Conservation (phyloP, 2,113 vertebrate species). For the Hiodon tergisus region DNA sequence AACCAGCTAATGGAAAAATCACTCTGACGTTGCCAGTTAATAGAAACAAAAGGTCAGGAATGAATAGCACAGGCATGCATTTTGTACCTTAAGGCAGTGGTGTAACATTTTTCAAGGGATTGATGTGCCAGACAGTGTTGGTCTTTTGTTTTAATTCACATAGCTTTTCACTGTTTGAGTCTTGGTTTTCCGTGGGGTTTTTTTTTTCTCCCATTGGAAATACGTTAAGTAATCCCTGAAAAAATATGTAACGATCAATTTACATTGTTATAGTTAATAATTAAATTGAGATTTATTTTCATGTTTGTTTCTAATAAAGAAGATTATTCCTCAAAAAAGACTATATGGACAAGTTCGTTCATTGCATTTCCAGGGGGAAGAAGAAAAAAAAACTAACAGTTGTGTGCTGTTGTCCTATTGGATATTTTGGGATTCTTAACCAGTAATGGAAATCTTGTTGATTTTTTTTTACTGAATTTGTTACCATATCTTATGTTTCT, state of each 20-base stretch:
- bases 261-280: too few relatives aligned
- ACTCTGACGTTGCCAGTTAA: too few relatives aligned
- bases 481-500: slow-evolving; percentile 17
- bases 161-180: too few relatives aligned
- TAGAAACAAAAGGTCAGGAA: background rate
- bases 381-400: background rate
- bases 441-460: slow-evolving; percentile 1
- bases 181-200: too few relatives aligned
- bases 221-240: too few relatives aligned
- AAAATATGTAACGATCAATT: too few relatives aligned
- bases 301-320: too few relatives aligned
- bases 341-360: too few relatives aligned
- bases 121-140: background rate
- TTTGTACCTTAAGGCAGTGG: slow-evolving; percentile 18
- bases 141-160: background rate
- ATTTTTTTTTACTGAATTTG: slow-evolving; percentile 1
- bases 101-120: background rate
- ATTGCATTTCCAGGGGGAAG: background rate
- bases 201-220: too few relatives aligned
- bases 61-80: slow-evolving; percentile 11
- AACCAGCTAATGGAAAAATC: too few relatives aligned
- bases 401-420: background rate
- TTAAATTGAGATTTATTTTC: too few relatives aligned
- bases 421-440: background rate
- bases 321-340: too few relatives aligned